Percentiles rank a stretch among this genome's conserved stretches.
Conservation (phyloP, 2,113 vertebrate genomes). For the Hiodon alosoides region DNA sequence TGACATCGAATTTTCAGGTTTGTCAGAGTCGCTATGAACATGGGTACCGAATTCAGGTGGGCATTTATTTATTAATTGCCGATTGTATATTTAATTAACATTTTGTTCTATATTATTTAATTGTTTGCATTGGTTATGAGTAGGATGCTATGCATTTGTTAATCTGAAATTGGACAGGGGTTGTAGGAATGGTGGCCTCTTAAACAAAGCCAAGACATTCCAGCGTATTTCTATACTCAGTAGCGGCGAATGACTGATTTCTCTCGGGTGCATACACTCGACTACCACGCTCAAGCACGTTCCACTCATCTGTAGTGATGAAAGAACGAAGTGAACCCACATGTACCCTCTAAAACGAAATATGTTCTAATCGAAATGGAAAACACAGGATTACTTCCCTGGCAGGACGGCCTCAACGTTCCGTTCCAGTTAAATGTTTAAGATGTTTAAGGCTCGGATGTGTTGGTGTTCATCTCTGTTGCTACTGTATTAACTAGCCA, state of each 20-base stretch:
- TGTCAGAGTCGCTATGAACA: slow-evolving; percentile 7
- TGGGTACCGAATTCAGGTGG: slow-evolving; percentile 21
- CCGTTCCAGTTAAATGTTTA: too few species aligned
- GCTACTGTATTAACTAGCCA: too few species aligned
- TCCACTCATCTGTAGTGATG: background rate
- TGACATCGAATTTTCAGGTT: slow-evolving; percentile 6
- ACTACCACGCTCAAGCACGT: background rate
- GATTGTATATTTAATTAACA: background rate
- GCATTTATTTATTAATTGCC: slow-evolving; percentile 11
- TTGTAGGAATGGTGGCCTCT: background rate
- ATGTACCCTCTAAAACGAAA: too few species aligned
- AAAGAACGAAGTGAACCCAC: background rate
- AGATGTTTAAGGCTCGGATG: too few species aligned
- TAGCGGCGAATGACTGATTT: background rate
- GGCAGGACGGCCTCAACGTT: too few species aligned
- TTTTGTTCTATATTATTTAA: background rate
- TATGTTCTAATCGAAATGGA: too few species aligned
- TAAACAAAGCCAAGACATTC: slow-evolving; percentile 19
- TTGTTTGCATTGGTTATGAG: background rate
- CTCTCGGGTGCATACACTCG: background rate
- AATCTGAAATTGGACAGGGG: background rate
- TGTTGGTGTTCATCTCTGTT: too few species aligned
- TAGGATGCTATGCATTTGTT: slow-evolving; percentile 5
- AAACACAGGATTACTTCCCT: too few species aligned
- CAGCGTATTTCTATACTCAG: slow-evolving; percentile 1